These are phyloP conservation scores for Aphis craccivora DNA, from an alignment of 1,140 invertebrate genomes.

Conservation along the genomic window DNA sequence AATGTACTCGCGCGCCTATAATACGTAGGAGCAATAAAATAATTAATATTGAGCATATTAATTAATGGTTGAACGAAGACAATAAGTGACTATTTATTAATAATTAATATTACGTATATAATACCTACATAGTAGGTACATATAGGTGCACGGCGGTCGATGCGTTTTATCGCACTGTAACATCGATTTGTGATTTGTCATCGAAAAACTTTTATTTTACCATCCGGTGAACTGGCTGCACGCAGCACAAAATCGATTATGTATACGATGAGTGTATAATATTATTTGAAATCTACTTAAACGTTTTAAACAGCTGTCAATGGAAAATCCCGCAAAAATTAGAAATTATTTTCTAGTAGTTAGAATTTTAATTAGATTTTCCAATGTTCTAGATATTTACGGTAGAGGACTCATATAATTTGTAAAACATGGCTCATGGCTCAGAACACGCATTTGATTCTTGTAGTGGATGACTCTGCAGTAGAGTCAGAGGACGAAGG, in stretches of 20 bases:
- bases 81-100: neutral
- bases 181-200: neutral
- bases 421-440: no score
- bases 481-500: no score
- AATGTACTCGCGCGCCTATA: neutral
- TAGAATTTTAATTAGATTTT: no score
- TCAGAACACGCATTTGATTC: no score
- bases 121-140: neutral
- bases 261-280: no score
- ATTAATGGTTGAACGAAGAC: neutral
- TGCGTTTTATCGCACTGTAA: neutral
- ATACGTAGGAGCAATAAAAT: neutral
- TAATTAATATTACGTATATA: conserved; percentile 1
- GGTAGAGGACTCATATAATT: no score
- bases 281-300: no score
- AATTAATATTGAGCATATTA: neutral
- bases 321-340: no score
- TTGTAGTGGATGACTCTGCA: no score
- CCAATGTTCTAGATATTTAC: no score
- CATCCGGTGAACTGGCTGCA: neutral
- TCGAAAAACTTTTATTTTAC: neutral
- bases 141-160: neutral
- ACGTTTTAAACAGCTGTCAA: no score
- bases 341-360: no score
- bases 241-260: neutral